Percentiles rank a stretch among this genome's conserved stretches.
phyloP scores from a whole-genome alignment of 2,113 vertebrate genomes.

The Mesocricetus auratus region DNA sequence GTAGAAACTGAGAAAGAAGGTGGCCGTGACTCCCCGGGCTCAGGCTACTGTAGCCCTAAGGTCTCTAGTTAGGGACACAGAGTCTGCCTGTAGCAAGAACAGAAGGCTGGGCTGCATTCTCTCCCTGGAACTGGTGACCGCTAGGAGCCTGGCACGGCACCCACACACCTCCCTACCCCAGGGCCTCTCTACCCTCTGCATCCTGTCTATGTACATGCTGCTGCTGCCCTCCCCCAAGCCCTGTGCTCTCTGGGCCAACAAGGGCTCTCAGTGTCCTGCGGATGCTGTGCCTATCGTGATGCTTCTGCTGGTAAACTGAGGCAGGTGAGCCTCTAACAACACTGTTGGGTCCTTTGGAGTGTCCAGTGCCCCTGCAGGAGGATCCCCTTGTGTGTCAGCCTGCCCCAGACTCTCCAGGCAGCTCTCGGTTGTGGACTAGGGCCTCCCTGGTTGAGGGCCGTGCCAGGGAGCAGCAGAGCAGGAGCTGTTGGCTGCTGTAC shows the following conservation, averaged over 20 bases:
- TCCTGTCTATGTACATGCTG: too few relatives aligned
- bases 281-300: not conserved
- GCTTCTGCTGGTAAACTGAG: not conserved
- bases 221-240: fast-evolving
- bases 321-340: not conserved
- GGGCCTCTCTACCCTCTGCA: not conserved
- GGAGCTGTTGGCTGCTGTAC: not conserved
- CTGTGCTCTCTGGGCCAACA: not conserved
- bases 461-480: not conserved
- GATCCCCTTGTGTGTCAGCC: too few relatives aligned
- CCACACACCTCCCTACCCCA: not conserved
- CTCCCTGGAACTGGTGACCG: not conserved
- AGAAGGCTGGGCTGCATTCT: not conserved
- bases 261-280: not conserved
- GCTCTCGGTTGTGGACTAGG: not conserved
- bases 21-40: not conserved
- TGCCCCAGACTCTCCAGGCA: not conserved
- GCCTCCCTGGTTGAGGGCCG: not conserved
- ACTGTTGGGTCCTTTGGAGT: not conserved
- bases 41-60: not conserved
- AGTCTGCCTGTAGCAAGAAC: not conserved
- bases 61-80: not conserved
- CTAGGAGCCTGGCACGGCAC: not conserved
- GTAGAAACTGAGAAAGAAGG: not conserved
- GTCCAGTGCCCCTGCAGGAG: not conserved